A percentile compares a stretch with the other conserved stretches of the same genome.
Evolutionary conservation across 2,888 invertebrate genomes (phyloP).

Genomic region (Uropetala carovei): DNA sequence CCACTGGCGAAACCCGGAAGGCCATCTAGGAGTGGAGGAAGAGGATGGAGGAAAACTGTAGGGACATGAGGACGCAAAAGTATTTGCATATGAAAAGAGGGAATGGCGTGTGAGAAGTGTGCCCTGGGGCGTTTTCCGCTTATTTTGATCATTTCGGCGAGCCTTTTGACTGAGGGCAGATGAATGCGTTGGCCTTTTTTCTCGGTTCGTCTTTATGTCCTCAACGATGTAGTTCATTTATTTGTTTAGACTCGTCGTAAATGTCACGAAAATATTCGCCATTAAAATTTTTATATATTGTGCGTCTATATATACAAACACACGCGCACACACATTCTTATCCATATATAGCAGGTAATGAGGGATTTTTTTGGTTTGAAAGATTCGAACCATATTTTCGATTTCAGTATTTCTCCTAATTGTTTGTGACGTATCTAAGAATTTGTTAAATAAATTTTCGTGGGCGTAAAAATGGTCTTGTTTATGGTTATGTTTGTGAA

Average conservation of each 20-base stretch:
- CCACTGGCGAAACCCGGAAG: conserved; percentile 60
- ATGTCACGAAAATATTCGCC: background rate
- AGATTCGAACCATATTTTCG: no score
- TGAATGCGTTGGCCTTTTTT: background rate
- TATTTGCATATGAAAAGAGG: conserved; percentile 53
- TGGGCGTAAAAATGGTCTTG: no score
- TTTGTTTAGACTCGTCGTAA: background rate
- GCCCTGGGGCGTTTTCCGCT: background rate
- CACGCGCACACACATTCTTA: no score
- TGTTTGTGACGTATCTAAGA: no score
- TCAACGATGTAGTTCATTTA: conserved; percentile 11
- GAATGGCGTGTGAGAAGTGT: conserved; percentile 48
- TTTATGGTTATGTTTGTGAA: no score
- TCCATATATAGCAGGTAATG: no score
- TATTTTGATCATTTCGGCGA: conserved; percentile 28
- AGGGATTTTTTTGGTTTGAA: no score
- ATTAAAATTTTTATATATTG: no score
- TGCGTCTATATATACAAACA: no score
- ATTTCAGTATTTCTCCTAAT: no score
- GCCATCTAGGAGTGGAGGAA: background rate
- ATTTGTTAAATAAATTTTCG: no score
- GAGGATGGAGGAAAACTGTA: background rate
- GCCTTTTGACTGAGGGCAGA: background rate
- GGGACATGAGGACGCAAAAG: background rate
- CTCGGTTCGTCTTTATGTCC: background rate